phyloP scores from a whole-genome alignment of 2,113 vertebrate genomes.

The Mesoclemmys tuberculata region DNA sequence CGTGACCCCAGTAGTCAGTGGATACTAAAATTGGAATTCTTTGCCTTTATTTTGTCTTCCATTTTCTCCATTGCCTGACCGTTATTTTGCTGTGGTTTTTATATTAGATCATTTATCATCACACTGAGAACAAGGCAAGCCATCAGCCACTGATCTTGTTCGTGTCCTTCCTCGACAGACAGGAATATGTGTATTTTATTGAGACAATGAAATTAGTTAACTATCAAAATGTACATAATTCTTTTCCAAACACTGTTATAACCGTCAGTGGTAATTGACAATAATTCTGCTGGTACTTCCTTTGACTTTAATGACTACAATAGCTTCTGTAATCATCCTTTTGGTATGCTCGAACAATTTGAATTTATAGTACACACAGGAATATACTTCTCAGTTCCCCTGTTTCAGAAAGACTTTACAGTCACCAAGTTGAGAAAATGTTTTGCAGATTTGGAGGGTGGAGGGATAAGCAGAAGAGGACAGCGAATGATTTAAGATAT shows the following conservation, averaged over 20 bases:
- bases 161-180: background rate
- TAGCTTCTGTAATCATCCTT: constrained; percentile 42
- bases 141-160: background rate
- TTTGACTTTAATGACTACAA: constrained; percentile 23
- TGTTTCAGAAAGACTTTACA: constrained; percentile 6
- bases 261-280: constrained; percentile 32
- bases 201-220: constrained; percentile 11
- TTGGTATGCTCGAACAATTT: background rate
- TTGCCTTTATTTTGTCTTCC: constrained; percentile 1
- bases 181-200: background rate
- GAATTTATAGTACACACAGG: background rate
- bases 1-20: constrained; percentile 19
- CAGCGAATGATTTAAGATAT: constrained; percentile 46
- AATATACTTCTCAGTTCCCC: background rate
- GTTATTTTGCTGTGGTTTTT: constrained; percentile 6
- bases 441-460: background rate
- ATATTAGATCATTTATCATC: background rate
- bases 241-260: constrained; percentile 25
- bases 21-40: constrained; percentile 35
- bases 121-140: background rate
- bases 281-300: constrained; percentile 5
- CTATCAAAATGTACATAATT: background rate
- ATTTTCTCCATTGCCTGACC: background rate
- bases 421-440: background rate
- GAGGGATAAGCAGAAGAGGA: background rate